Evolutionary conservation across 2,113 vertebrate species (phyloP).

Genomic region (Catharus fuscescens): DNA sequence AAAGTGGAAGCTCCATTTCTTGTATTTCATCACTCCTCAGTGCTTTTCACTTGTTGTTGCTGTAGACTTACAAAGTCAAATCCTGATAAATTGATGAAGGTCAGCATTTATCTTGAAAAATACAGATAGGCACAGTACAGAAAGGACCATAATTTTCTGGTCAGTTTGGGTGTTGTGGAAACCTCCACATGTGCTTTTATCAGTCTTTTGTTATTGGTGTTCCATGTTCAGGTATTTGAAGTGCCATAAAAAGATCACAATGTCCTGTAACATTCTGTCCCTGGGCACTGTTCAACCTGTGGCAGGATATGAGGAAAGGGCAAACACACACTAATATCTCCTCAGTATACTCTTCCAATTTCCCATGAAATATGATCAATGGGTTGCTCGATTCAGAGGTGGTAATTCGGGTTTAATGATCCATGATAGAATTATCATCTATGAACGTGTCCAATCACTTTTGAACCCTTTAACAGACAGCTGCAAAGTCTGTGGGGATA

Average conservation of each 20-base stretch:
- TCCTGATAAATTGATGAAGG: background rate
- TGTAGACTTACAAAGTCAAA: background rate
- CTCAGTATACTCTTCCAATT: background rate
- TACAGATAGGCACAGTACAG: background rate
- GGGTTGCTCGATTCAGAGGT: background rate
- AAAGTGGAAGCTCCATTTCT: background rate
- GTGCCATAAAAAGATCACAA: background rate
- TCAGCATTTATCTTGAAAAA: background rate
- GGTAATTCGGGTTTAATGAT: background rate
- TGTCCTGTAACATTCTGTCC: background rate
- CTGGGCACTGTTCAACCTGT: background rate
- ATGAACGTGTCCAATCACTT: background rate
- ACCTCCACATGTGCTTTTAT: background rate
- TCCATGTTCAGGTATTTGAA: background rate
- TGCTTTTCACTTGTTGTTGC: background rate
- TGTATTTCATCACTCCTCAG: background rate
- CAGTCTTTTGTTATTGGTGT: background rate
- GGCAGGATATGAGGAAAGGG: background rate
- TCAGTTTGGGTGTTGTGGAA: background rate
- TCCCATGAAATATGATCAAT: constrained; percentile 1
- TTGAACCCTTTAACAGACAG: constrained; percentile 2
- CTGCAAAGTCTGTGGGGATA: background rate
- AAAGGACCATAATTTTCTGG: background rate
- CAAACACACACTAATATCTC: constrained; percentile 13
- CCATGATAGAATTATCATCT: constrained; percentile 13